phyloP scores from a whole-genome alignment of 2,888 invertebrate species.

The Zygogramma bicolorata region DNA sequence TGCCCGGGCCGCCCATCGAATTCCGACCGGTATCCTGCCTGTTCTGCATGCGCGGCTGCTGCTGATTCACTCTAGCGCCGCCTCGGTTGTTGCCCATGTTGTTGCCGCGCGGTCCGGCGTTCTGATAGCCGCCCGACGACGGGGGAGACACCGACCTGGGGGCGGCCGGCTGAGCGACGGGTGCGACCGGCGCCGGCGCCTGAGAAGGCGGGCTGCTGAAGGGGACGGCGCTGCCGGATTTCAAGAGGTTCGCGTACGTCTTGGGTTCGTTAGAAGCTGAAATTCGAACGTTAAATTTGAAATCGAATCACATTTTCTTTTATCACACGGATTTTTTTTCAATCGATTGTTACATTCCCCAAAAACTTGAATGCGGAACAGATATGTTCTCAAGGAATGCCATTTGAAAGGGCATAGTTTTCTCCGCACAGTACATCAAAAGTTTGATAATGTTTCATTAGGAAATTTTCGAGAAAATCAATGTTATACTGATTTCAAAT shows the following conservation, averaged over 20 bases:
- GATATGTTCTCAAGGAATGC: too few relatives aligned
- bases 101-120: slow-evolving; percentile 14
- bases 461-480: too few relatives aligned
- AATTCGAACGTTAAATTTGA: slow-evolving; percentile 7
- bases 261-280: slow-evolving; percentile 77
- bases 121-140: slow-evolving; percentile 26
- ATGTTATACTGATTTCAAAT: too few relatives aligned
- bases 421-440: too few relatives aligned
- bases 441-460: too few relatives aligned
- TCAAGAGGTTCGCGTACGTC: slow-evolving; percentile 89
- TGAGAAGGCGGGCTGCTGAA: slow-evolving; percentile 36
- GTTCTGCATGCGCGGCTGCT: slow-evolving; percentile 52
- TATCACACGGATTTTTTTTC: too few relatives aligned
- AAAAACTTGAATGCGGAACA: too few relatives aligned
- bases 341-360: too few relatives aligned
- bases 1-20: slow-evolving; percentile 49
- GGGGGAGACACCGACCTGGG: slow-evolving; percentile 14
- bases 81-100: slow-evolving; percentile 31
- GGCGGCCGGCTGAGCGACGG: slow-evolving; percentile 12
- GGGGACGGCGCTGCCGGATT: slow-evolving; percentile 63
- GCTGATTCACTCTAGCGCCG: slow-evolving; percentile 39
- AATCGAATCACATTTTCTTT: not conserved
- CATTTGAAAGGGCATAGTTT: too few relatives aligned
- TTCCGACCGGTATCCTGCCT: slow-evolving; percentile 59
- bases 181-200: not conserved